Evolutionary conservation across 2,888 invertebrate genomes (phyloP), one percentile per base, ranked within the genome.

Genomic region (Oligia strigilis): DNA sequence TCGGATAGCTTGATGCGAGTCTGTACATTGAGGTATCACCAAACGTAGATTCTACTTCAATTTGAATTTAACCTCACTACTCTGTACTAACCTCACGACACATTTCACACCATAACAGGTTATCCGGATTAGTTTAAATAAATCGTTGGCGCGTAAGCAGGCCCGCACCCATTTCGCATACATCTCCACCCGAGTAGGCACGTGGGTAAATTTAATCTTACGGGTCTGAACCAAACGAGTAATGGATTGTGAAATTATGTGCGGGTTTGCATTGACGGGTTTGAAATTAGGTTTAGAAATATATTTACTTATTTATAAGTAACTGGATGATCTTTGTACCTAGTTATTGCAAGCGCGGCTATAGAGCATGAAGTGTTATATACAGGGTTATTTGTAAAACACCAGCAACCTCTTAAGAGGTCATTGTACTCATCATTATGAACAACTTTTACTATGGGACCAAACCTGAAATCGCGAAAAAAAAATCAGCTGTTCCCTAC

Each of bases 231-330:
- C 84, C 82, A 79, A 80, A 80, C 67, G 79, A 86, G 89, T 89
- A 90, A 91, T 90, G 87, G 87, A 84, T 84, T 82, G 86, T 90
- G 75, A 88, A 90, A 90, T 90, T 86, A 84, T 83, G 81, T 81
- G 72, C 78, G 85, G 84, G 66, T 81, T 46, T 49, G 36, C 46
- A 72, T 67, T 66, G 46, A 74, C 43, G 55, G 13, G 9, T 14
- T 60, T 60, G 8, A 40, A 55, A 58, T 77, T 77, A 64, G 36
- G 72, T 43, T 65, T 19, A 9, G n/a, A n/a, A n/a, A 69, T 17
- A 40, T 23, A 40, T 29, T 14, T 14, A 62, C 6, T n/a, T 13
- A 60, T 60, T n/a, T 60, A 13, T 40, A n/a, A 6, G 23, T 6
- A 13, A 13, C 11, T 29, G 17, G 64, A 9, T 36, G 8, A 17